Evolutionary conservation across 2,113 vertebrate genomes (phyloP).

Genomic region (Ibidorhyncha struthersii): DNA sequence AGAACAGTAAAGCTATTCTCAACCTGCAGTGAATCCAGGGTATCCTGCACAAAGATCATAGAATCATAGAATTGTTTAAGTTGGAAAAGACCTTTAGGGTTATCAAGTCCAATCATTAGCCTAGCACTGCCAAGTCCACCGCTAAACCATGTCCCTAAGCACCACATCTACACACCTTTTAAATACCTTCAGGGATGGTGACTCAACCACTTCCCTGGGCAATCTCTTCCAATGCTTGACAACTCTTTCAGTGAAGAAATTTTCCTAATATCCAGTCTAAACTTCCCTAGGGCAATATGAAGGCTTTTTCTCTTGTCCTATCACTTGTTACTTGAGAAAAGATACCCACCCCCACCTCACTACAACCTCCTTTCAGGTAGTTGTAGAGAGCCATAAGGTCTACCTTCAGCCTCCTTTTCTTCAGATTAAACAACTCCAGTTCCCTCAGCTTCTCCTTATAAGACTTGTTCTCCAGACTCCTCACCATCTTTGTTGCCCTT

Average conservation of each 20-base stretch:
- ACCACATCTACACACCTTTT: neutral
- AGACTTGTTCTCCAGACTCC: neutral
- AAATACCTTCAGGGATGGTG: neutral
- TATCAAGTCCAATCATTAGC: neutral
- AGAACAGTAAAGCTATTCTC: neutral
- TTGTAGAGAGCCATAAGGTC: no score
- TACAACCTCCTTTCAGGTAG: no score
- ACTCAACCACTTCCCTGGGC: no score
- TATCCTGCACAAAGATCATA: neutral
- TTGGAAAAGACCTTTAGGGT: neutral
- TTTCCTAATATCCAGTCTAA: no score
- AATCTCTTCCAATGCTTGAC: neutral
- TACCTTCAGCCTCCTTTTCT: no score
- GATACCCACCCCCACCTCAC: no score
- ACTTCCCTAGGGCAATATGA: no score
- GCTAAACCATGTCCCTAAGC: neutral
- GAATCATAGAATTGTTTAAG: neutral
- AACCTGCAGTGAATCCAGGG: neutral
- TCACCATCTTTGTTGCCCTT: neutral
- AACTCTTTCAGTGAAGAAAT: no score
- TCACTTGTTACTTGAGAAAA: no score
- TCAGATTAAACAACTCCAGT: no score
- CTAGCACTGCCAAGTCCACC: neutral
- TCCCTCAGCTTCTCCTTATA: no score
- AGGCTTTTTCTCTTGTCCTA: no score